Percentiles rank a stretch among this genome's conserved stretches.
Evolutionary conservation across 53 echinoderm and acorn worm genomes (phyloP).

Genomic region (Apostichopus leukothele): DNA sequence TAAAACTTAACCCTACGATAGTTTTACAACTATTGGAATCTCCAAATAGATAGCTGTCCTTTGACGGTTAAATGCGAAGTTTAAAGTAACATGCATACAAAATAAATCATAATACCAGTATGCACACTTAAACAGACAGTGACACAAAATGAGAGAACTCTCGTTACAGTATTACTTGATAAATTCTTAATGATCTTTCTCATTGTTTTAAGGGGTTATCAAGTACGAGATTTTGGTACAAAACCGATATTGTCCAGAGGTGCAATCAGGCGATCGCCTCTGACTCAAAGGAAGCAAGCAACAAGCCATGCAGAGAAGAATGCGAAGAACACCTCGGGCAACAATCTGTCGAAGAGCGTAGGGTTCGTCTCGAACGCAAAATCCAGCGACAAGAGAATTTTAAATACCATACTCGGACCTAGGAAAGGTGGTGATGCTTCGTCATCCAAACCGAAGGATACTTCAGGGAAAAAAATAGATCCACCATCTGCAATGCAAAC

Average conservation of each 20-base stretch:
- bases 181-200: neutral
- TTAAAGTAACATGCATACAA: no score
- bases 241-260: neutral
- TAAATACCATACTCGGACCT: neutral
- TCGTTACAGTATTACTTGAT: neutral
- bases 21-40: no score
- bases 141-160: no score
- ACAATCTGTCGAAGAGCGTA: constrained; percentile 19
- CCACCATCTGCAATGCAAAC: neutral
- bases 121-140: no score
- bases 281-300: neutral
- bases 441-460: constrained; percentile 6
- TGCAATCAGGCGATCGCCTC: constrained; percentile 27
- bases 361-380: neutral
- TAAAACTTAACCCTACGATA: no score
- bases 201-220: constrained; percentile 22
- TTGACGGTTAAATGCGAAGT: no score
- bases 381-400: neutral
- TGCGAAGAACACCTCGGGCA: neutral
- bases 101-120: no score
- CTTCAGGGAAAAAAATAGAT: constrained; percentile 1
- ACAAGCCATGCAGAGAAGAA: constrained; percentile 13
- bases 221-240: constrained; percentile 34
- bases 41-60: no score
- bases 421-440: constrained; percentile 24